phyloP scores from a whole-genome alignment of 2,113 vertebrate species.

The Zapornia atra region DNA sequence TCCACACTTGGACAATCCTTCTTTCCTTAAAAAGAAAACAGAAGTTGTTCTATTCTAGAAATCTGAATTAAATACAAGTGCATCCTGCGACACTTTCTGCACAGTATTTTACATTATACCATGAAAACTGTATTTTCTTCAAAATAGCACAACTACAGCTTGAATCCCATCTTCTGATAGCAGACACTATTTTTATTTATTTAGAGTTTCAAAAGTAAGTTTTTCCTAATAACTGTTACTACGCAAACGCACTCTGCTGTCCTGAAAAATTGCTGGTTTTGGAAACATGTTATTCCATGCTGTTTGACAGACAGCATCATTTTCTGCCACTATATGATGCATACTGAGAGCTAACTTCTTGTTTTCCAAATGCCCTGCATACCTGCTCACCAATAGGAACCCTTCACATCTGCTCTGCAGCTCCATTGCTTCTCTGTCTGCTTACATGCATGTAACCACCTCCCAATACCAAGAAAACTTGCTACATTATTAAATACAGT shows the following conservation, averaged over 20 bases:
- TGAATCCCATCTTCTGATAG: background rate
- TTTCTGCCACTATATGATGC: background rate
- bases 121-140: background rate
- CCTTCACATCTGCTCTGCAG: background rate
- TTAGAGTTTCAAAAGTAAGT: background rate
- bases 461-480: background rate
- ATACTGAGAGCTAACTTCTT: background rate
- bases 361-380: background rate
- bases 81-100: background rate
- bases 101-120: background rate
- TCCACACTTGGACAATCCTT: slow-evolving; percentile 92
- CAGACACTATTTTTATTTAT: background rate
- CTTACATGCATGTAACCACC: background rate
- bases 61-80: background rate
- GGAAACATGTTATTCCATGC: background rate
- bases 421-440: background rate
- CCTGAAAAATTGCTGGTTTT: background rate
- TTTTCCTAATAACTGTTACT: background rate
- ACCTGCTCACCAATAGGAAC: background rate
- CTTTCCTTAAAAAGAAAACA: slow-evolving; percentile 83
- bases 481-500: background rate
- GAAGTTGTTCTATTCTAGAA: slow-evolving; percentile 1
- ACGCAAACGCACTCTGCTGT: background rate
- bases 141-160: background rate
- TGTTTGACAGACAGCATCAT: background rate